Conservation (phyloP, 2,113 vertebrate genomes). For the Passer montanus region DNA sequence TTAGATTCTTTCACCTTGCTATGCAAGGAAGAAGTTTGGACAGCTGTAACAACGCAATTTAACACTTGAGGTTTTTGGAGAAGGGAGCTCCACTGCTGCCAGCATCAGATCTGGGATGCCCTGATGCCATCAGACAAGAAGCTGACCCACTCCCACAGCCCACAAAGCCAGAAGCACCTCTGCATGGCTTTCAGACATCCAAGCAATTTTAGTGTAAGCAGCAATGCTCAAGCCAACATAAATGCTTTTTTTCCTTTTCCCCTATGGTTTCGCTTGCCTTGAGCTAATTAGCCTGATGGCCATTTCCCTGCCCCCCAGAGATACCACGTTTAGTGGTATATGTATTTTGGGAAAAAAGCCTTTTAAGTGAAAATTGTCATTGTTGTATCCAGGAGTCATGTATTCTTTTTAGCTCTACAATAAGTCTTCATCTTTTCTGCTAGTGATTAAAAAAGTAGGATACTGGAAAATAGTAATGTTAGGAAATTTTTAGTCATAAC, state of each 20-base stretch:
- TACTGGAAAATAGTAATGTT: neutral
- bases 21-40: neutral
- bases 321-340: constrained; percentile 13
- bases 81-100: neutral
- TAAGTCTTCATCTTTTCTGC: neutral
- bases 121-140: neutral
- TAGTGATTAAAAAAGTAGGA: neutral
- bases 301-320: constrained; percentile 22
- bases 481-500: neutral
- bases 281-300: constrained; percentile 44
- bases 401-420: neutral
- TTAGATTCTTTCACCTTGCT: neutral
- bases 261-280: neutral
- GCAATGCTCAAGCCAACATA: neutral
- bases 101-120: neutral
- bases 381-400: neutral
- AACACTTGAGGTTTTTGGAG: neutral
- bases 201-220: neutral
- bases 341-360: constrained; percentile 14
- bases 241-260: neutral
- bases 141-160: neutral
- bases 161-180: neutral
- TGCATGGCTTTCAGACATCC: neutral
- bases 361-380: constrained; percentile 29
- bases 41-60: neutral